These are phyloP conservation scores for Puffinus mauretanicus DNA, from an alignment of 2,113 vertebrate species.

Conservation along the genomic window DNA sequence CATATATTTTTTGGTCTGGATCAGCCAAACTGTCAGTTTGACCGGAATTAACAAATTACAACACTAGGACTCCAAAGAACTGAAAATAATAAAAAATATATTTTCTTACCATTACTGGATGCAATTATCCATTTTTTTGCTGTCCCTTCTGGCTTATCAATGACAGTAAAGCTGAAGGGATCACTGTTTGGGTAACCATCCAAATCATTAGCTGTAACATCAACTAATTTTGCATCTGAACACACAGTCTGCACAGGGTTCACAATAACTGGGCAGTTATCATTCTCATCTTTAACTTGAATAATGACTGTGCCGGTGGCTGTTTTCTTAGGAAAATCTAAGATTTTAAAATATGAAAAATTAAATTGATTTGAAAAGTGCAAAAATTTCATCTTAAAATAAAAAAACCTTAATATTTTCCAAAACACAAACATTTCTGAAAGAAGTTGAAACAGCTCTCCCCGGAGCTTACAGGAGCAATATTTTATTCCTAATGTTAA, in stretches of 20 bases:
- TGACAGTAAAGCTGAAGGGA: conserved; percentile 82
- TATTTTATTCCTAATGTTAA: background rate
- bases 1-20: background rate
- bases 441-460: background rate
- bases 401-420: background rate
- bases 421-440: background rate
- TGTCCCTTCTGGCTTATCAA: conserved; percentile 63
- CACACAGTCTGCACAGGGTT: conserved; percentile 74
- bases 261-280: conserved; percentile 85
- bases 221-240: conserved; percentile 61
- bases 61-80: background rate
- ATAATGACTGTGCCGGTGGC: conserved; percentile 87
- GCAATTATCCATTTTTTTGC: conserved; percentile 79
- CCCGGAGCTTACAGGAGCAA: background rate
- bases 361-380: background rate
- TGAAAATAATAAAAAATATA: background rate
- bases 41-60: background rate
- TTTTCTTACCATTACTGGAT: conserved; percentile 77
- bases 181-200: conserved; percentile 79
- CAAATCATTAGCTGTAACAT: conserved; percentile 79
- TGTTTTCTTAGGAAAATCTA: conserved; percentile 80
- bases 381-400: background rate
- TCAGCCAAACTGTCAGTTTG: background rate
- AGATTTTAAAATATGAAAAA: background rate
- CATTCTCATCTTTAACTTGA: conserved; percentile 84